Conservation (phyloP, 2,888 invertebrate species). For the Chymomyza caudatula region DNA sequence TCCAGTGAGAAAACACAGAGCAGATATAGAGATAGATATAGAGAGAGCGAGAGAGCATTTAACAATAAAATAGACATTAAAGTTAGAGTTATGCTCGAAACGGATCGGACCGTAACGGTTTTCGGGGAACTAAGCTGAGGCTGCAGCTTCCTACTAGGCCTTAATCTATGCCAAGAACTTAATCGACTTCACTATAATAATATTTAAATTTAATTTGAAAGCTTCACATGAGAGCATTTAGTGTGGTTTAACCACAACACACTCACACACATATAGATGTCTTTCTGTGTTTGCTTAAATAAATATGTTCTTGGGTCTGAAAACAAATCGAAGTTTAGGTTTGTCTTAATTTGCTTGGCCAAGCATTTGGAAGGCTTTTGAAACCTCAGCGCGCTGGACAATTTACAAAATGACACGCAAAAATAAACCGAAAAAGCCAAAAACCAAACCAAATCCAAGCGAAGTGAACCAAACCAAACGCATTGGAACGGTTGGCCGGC, state of each 20-base stretch:
- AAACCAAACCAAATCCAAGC: background rate
- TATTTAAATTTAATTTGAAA: slow-evolving; percentile 76
- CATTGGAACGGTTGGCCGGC: background rate
- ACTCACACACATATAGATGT: background rate
- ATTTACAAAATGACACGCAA: slow-evolving; percentile 3
- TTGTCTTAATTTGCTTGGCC: slow-evolving; percentile 43
- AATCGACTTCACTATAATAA: slow-evolving; percentile 73
- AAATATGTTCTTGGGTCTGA: slow-evolving; percentile 7
- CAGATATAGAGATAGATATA: background rate
- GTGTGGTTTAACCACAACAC: background rate
- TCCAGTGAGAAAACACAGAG: background rate
- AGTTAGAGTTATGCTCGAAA: slow-evolving; percentile 56
- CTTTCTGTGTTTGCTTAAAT: slow-evolving; percentile 2
- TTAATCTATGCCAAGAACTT: slow-evolving; percentile 35
- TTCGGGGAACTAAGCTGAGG: background rate
- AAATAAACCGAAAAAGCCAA: slow-evolving; percentile 2
- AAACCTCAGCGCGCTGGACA: background rate
- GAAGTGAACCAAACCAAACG: background rate
- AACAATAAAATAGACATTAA: slow-evolving; percentile 65
- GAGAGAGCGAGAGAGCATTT: slow-evolving; percentile 12
- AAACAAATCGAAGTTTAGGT: slow-evolving; percentile 56
- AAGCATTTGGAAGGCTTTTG: background rate
- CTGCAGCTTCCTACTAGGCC: background rate
- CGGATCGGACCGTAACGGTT: background rate
- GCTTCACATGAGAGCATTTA: slow-evolving; percentile 65